A percentile compares a stretch with the other conserved stretches of the same genome.
Evolutionary conservation across 2,888 invertebrate species (phyloP).

Genomic region (Hipparchia sbordonii): DNA sequence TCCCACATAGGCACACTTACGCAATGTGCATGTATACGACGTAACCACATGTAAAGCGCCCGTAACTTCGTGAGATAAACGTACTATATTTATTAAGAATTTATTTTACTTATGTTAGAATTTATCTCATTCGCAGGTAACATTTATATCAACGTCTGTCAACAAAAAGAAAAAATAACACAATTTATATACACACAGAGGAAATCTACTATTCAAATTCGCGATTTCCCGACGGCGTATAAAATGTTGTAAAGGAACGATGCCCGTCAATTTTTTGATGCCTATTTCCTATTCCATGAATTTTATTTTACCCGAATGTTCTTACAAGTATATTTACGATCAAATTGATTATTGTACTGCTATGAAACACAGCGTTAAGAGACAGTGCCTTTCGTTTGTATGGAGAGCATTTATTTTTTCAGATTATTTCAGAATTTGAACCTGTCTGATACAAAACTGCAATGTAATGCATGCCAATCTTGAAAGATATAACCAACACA

Average conservation of each 20-base stretch:
- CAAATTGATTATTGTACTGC: neutral
- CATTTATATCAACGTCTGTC: slow-evolving; percentile 19
- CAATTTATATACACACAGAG: slow-evolving; percentile 24
- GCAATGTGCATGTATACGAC: too few species aligned
- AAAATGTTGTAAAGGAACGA: slow-evolving; percentile 29
- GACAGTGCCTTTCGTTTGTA: neutral
- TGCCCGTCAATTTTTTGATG: slow-evolving; percentile 12
- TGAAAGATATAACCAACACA: too few species aligned
- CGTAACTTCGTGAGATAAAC: too few species aligned
- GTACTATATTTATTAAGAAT: neutral
- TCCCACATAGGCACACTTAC: too few species aligned
- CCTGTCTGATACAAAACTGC: too few species aligned
- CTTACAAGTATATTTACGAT: neutral
- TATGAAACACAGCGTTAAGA: neutral
- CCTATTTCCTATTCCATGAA: slow-evolving; percentile 1
- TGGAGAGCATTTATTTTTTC: neutral
- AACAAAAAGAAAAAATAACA: slow-evolving; percentile 32
- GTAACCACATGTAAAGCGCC: too few species aligned
- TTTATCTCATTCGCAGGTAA: slow-evolving; percentile 12
- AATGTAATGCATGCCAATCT: too few species aligned
- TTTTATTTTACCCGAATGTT: neutral
- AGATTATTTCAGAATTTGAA: too few species aligned
- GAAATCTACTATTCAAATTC: slow-evolving; percentile 42
- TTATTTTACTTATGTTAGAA: neutral
- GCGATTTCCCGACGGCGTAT: slow-evolving; percentile 39